A percentile compares a stretch with the other conserved stretches of the same genome.
Evolutionary conservation across 2,113 vertebrate genomes (phyloP).

Genomic region (Mustela lutreola): DNA sequence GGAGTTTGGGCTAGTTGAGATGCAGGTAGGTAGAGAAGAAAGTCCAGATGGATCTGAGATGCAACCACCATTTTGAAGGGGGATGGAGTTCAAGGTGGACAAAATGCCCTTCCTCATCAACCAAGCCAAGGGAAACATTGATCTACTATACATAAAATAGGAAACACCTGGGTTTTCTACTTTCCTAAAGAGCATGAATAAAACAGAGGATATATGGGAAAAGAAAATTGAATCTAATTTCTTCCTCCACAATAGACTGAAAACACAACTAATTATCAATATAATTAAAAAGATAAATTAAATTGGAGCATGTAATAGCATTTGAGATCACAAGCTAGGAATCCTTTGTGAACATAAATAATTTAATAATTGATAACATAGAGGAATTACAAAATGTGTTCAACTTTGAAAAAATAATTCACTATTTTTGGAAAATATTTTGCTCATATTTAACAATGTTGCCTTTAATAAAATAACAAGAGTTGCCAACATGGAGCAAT

Average conservation of each 20-base stretch:
- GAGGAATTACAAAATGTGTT: neutral
- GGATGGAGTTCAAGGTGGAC: neutral
- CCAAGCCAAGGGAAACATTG: neutral
- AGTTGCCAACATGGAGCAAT: conserved; percentile 74
- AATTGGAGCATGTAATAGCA: neutral
- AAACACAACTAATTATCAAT: conserved; percentile 52
- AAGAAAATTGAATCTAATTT: conserved; percentile 22
- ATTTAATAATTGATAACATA: conserved; percentile 62
- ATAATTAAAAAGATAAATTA: conserved; percentile 67
- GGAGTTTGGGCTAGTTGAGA: neutral
- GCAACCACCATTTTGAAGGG: neutral
- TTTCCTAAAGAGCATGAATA: neutral
- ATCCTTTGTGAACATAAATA: conserved; percentile 10
- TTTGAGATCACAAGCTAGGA: conserved; percentile 21
- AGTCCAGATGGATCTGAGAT: neutral
- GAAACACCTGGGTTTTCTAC: neutral
- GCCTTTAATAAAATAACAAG: conserved; percentile 75
- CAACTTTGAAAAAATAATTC: neutral
- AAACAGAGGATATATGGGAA: neutral
- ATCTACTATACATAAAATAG: neutral
- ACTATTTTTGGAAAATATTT: conserved; percentile 65
- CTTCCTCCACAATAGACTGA: neutral
- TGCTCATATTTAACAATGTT: neutral
- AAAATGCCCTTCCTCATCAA: neutral
- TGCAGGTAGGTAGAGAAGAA: neutral